Base-by-base conservation (phyloP, 2,113 vertebrate genomes). In the Shinisaurus crocodilurus region DNA sequence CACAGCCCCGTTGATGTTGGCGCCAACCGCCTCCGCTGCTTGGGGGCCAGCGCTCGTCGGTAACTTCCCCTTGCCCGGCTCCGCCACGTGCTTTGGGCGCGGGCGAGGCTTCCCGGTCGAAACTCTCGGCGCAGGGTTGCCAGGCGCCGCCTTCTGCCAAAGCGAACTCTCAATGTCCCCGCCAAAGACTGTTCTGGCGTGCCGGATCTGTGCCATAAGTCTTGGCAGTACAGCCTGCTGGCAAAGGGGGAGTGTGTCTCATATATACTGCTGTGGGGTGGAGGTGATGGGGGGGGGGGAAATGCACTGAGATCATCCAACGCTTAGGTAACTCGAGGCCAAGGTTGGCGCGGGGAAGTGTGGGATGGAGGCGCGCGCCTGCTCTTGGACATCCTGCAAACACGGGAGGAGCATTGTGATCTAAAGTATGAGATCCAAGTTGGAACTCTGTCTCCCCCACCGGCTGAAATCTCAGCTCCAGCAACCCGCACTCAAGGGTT, bases 151-250 rank as follows among this genome's bases (percentile, higher is more conserved):
- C 0, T n/a, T 0, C 29, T 54, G 57, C 80, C 5, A 1, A 40
- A 18, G 18, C 8, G 18, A 16, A 65, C 37, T 18, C 37, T 40
- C 0, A 1, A 16, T 0, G 2, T 74, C 82, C 0, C 0, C 5
- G 0, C 69, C 40, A 54, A 67, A 43, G 65, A 67, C 5, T 0
- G 1, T 37, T 54, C 86, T 32, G 18, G 32, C 3, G 0, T 0
- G 0, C 92, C 32, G 43, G 75, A 45, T 34, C 87, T 29, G 12
- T 1, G 70, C 88, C 72, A 88, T 70, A 50, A 13, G 54, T 6
- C 48, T 25, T 10, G 83, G 88, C 80, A 40, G 40, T 37, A 45
- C 32, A 48, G 0, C 34, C n/a, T 18, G 40, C 77, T 37, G 25
- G 82, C 84, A 6, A 0, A 54, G 87, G 57, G 27, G 90, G 5